Evolutionary conservation across 2,888 invertebrate species (phyloP).

Genomic region (Argyresthia albistria): DNA sequence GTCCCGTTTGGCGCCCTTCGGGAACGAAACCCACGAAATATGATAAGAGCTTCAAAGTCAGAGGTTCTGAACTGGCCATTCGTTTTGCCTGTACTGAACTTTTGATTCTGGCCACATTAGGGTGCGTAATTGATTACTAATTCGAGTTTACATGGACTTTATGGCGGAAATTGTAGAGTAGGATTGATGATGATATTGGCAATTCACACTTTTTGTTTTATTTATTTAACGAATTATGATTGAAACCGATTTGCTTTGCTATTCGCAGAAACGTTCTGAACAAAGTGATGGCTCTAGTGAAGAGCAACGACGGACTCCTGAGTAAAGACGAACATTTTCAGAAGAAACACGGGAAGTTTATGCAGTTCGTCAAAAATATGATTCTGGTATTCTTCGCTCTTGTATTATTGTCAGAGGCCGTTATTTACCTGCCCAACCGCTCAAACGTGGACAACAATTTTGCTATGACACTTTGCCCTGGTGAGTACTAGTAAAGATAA

Average conservation of each 20-base stretch:
- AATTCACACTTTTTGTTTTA: not conserved
- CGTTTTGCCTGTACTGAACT: no score
- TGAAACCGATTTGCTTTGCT: not conserved
- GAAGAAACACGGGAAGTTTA: constrained; percentile 23
- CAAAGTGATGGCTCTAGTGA: constrained; percentile 22
- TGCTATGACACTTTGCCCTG: constrained; percentile 43
- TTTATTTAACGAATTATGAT: not conserved
- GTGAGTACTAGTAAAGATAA: constrained; percentile 23
- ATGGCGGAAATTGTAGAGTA: no score
- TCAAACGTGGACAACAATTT: constrained; percentile 24
- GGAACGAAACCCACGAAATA: no score
- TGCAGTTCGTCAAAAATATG: constrained; percentile 32
- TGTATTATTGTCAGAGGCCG: constrained; percentile 22
- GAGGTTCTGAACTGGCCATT: no score
- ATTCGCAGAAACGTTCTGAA: constrained; percentile 25
- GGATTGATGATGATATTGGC: no score
- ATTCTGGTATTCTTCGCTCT: constrained; percentile 31
- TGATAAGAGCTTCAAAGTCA: no score
- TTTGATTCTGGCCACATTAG: no score
- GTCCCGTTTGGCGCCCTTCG: no score
- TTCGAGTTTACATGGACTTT: no score
- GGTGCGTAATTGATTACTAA: no score
- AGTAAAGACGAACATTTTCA: constrained; percentile 16
- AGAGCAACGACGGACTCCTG: constrained; percentile 25
- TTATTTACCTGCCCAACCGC: constrained; percentile 38